A percentile compares a stretch with the other conserved stretches of the same genome.
These are phyloP conservation scores for Nymphalis urticae DNA, from an alignment of 2,888 invertebrate species.

Conservation along the genomic window DNA sequence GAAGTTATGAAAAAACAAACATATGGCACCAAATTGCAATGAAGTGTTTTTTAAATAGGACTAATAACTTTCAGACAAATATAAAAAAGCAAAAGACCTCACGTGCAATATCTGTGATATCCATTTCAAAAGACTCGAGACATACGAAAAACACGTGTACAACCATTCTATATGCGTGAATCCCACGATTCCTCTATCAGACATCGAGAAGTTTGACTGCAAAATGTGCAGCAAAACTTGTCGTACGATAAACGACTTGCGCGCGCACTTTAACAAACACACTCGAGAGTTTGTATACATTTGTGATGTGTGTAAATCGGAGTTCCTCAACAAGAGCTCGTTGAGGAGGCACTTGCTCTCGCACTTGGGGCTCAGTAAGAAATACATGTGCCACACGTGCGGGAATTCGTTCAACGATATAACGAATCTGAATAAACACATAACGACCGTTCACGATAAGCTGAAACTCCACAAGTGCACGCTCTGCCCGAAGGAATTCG, in stretches of 20 bases:
- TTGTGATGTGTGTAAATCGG: slow-evolving; percentile 43
- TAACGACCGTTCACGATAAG: slow-evolving; percentile 43
- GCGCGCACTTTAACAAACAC: slow-evolving; percentile 33
- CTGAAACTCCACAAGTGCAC: slow-evolving; percentile 39
- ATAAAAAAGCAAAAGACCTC: too few relatives aligned
- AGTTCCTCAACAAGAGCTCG: slow-evolving; percentile 29
- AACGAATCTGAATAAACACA: slow-evolving; percentile 41
- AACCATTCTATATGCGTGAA: neutral
- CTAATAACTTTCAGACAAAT: too few relatives aligned
- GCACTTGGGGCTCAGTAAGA: slow-evolving; percentile 40
- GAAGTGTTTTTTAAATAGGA: too few relatives aligned
- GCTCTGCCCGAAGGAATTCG: slow-evolving; percentile 40
- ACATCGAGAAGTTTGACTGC: slow-evolving; percentile 10
- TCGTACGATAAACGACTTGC: neutral
- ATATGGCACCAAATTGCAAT: too few relatives aligned
- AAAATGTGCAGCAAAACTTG: slow-evolving; percentile 34
- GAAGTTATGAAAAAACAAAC: too few relatives aligned
- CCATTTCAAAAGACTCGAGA: neutral
- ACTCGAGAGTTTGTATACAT: slow-evolving; percentile 26
- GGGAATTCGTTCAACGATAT: slow-evolving; percentile 42
- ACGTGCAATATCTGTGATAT: slow-evolving; percentile 4
- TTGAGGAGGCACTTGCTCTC: slow-evolving; percentile 38
- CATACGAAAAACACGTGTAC: neutral
- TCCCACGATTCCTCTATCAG: neutral
- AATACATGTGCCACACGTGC: slow-evolving; percentile 43